Conservation (phyloP, 2,888 invertebrate species). For the Sinhomidia bicolor region DNA sequence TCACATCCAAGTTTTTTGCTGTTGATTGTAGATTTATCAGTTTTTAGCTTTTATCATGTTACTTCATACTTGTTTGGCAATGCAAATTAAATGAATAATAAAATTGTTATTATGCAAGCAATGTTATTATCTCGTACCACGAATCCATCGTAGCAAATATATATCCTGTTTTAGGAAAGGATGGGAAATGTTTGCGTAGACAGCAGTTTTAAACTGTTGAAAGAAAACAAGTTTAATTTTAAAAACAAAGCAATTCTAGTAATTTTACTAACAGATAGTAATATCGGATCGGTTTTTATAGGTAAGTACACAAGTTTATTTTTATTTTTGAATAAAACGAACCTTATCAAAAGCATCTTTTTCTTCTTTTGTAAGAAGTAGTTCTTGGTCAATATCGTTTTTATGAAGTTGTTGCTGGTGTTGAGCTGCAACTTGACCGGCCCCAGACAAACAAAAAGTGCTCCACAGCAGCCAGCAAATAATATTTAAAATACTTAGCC, state of each 20-base stretch:
- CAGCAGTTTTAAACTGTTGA: slow-evolving; percentile 36
- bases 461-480: background rate
- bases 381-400: slow-evolving; percentile 54
- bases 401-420: background rate
- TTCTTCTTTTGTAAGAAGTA: slow-evolving; percentile 56
- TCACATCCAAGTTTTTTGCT: slow-evolving; percentile 46
- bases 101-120: background rate
- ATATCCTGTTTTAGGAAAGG: slow-evolving; percentile 11
- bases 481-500: background rate
- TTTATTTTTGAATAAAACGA: background rate
- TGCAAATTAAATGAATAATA: background rate
- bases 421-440: background rate
- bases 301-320: background rate
- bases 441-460: background rate
- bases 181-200: slow-evolving; percentile 1
- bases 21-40: background rate
- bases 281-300: background rate
- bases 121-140: slow-evolving; percentile 4
- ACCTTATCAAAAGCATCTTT: slow-evolving; percentile 68
- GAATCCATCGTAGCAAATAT: slow-evolving; percentile 27
- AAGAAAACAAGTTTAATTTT: too few species aligned
- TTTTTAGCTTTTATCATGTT: too few species aligned
- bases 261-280: background rate
- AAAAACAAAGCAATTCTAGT: background rate
- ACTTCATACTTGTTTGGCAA: too few species aligned